Base-by-base conservation (phyloP, 1,140 invertebrate genomes). In the Nixonia krombeini region DNA sequence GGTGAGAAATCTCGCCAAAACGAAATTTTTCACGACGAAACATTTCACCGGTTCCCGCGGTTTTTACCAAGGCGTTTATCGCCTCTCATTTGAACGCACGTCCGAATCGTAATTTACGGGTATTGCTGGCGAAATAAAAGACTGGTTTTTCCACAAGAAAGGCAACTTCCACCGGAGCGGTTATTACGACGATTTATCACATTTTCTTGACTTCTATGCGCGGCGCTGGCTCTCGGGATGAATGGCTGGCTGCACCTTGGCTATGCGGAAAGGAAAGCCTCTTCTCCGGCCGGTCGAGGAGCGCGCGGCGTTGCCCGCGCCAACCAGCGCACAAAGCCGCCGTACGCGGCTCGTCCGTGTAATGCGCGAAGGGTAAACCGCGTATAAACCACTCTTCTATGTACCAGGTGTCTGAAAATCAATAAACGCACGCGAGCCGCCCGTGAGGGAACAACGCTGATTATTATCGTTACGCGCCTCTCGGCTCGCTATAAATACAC, bases 201-300 rank as follows among this genome's bases (percentile, higher is more conserved):
- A 70, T 70, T 70, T 70, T 65, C 67, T 70, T 65, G 67, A 65
- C 67, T 70, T 61, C 51, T 65, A 70, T 58, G 53, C 61, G 38
- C 45, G 51, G 55, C 50, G 40, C 57, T 57, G 62, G 38, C 47
- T 61, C 65, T 44, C 55, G 55, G 56, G 62, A 74, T 72, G 77
- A 80, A 83, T 79, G 83, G 79, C 81, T 83, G 62, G 80, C 75
- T 85, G 81, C 80, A 79, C 78, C 73, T 79, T 73, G 80, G 64
- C 74, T 85, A 85, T 85, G 83, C 83, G 83, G 83, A 85, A 85
- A 85, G 83, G 75, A 82, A 79, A 82, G 79, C 70, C 73, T 77
- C 72, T 72, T 74, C 67, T 69, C 45, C 62, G 58, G 57, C 72
- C 61, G 66, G 58, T 65, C 64, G 50, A 68, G 65, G 62, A n/a